phyloP scores from a whole-genome alignment of 1,140 invertebrate genomes.

The Drosophila triauraria region DNA sequence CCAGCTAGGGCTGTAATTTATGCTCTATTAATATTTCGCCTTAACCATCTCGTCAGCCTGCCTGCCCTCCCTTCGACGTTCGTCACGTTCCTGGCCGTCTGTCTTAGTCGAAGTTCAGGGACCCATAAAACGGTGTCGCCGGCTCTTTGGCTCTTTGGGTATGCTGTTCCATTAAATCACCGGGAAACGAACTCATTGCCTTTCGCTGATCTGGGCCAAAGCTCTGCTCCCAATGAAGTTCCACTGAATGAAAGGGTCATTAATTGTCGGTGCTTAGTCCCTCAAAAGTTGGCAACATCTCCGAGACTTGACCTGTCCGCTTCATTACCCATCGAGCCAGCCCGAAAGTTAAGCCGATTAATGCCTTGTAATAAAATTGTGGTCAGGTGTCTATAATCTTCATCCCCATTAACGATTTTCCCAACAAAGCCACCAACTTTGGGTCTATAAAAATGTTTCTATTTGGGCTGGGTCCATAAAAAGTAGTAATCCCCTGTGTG shows the following conservation, averaged over 20 bases:
- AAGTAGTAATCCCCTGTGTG: constrained; percentile 18
- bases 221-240: background rate
- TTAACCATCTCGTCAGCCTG: constrained; percentile 54
- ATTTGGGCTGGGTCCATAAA: constrained; percentile 16
- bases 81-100: constrained; percentile 31
- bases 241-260: background rate
- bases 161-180: constrained; percentile 41
- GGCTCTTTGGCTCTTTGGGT: background rate
- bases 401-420: constrained; percentile 33
- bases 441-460: constrained; percentile 34
- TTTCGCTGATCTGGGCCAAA: constrained; percentile 3
- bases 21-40: constrained; percentile 82
- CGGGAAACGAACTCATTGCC: constrained; percentile 13
- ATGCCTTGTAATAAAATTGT: constrained; percentile 41
- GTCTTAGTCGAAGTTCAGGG: constrained; percentile 32
- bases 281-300: constrained; percentile 16
- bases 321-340: constrained; percentile 1
- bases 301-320: constrained; percentile 5
- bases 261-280: background rate
- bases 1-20: constrained; percentile 61
- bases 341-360: constrained; percentile 38
- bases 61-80: constrained; percentile 20
- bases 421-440: background rate
- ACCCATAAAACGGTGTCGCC: constrained; percentile 5
- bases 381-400: constrained; percentile 41